phyloP scores from a whole-genome alignment of 2,888 invertebrate genomes.

The Rhodophaea formosa region DNA sequence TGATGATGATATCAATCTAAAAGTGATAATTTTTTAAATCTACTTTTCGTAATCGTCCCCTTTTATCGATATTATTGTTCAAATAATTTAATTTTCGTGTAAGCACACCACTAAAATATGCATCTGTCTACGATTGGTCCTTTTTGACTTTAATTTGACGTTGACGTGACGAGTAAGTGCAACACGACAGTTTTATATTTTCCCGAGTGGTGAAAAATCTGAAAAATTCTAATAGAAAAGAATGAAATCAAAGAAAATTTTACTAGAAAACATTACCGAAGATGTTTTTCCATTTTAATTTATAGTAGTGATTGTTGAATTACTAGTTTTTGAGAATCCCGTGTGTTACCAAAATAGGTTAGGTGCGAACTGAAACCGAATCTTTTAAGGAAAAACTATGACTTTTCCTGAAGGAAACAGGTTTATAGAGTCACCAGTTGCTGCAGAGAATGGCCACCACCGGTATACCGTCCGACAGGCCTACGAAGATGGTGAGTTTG shows the following conservation, averaged over 20 bases:
- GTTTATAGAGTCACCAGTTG: conserved; percentile 41
- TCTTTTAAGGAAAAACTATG: conserved; percentile 49
- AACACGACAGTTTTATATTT: not conserved
- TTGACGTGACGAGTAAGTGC: not conserved
- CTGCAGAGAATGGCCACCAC: conserved; percentile 37
- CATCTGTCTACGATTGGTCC: not conserved
- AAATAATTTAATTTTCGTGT: too few relatives aligned
- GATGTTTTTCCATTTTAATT: not conserved
- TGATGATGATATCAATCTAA: too few relatives aligned
- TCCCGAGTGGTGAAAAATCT: not conserved
- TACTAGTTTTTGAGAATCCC: not conserved
- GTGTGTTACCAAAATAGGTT: conserved; percentile 43
- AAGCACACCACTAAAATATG: not conserved
- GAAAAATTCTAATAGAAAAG: not conserved
- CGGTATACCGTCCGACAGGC: conserved; percentile 52
- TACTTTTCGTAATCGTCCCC: too few relatives aligned
- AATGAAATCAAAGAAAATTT: not conserved
- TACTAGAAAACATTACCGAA: not conserved
- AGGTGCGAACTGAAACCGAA: conserved; percentile 31
- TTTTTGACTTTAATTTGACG: not conserved
- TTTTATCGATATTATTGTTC: too few relatives aligned
- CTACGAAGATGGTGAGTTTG: conserved; percentile 57
- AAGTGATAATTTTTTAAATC: too few relatives aligned
- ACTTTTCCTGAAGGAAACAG: conserved; percentile 56
- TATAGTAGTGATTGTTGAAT: not conserved